Evolutionary conservation across 2,113 vertebrate species (phyloP), one percentile per base, ranked within the genome.

Genomic region (Myrmecophaga tridactyla): DNA sequence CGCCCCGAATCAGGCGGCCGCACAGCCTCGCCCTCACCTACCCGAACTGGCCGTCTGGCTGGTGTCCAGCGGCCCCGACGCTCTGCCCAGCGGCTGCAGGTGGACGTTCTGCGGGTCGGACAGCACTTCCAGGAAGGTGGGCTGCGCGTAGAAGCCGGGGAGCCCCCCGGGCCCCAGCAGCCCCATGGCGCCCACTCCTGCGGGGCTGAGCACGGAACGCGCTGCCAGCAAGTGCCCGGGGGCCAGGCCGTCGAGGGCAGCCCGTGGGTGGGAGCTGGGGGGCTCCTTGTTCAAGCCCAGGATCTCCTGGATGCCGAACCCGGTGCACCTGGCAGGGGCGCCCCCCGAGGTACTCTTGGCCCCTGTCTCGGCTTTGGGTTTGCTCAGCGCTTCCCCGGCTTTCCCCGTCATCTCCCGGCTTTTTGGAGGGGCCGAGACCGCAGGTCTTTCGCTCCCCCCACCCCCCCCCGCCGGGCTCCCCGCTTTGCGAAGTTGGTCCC

Each of bases 291-390:
- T 99, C 95, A 99, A 98, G 89, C 99, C 99, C 97, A 99, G 97
- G 78, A 99, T 99, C 98, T 99, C 99, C 98, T 99, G 99, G 97
- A 99, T 99, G 96, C 99, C 99, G 96, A 99, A 99, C 43, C 99
- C 99, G 11, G 99, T 99, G 99, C 99, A 99, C 98, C 99, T 98
- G 97, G 95, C 96, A 76, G 96, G 97, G 34, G 98, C 94, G n/a
- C 96, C 92, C 89, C 96, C 97, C 78, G 96, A 96, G 95, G 97
- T 51, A 77, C 94, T 97, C 94, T 98, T 90, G 97, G 98, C 95
- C 96, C 97, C 95, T 72, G 98, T 96, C 97, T 98, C 97, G 63
- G 98, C 98, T 98, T 99, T 99, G 96, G 99, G 98, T 84, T 98
- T 96, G 96, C 98, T 99, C 94, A 99, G 97, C 98, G 99, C 98